These are phyloP conservation scores for Kuschelorhynchus macadamiae DNA, from an alignment of 2,888 invertebrate genomes.

Conservation along the genomic window DNA sequence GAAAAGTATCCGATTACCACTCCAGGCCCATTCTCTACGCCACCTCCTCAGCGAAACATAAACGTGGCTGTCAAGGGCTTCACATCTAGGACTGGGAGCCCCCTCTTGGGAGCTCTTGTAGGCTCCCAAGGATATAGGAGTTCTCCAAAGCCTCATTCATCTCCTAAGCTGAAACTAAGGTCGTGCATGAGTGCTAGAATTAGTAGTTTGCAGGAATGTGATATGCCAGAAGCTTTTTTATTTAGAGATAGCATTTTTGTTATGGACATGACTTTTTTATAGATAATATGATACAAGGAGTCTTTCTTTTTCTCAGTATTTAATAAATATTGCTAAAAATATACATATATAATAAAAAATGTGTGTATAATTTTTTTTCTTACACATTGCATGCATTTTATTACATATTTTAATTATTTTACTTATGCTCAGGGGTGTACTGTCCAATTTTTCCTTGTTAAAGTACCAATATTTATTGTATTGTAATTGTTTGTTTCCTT, in stretches of 20 bases:
- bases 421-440: no score
- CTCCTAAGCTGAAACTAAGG: slow-evolving; percentile 95
- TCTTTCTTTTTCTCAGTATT: no score
- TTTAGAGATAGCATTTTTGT: background rate
- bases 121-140: slow-evolving; percentile 75
- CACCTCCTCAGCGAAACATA: slow-evolving; percentile 76
- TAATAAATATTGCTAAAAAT: no score
- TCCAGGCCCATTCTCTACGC: slow-evolving; percentile 85
- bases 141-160: slow-evolving; percentile 80
- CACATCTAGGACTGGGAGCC: slow-evolving; percentile 69
- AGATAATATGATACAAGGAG: no score
- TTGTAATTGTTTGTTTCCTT: no score
- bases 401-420: no score
- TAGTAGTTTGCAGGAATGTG: background rate
- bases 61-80: slow-evolving; percentile 57
- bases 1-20: slow-evolving; percentile 92
- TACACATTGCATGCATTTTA: background rate
- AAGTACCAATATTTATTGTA: no score
- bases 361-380: background rate
- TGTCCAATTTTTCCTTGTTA: no score
- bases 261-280: no score
- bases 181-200: slow-evolving; percentile 64
- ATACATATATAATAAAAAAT: no score
- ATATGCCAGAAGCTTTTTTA: background rate
- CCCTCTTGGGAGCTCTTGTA: slow-evolving; percentile 72